Conservation (phyloP, 2,888 invertebrate species). For the Chalcis sispes region DNA sequence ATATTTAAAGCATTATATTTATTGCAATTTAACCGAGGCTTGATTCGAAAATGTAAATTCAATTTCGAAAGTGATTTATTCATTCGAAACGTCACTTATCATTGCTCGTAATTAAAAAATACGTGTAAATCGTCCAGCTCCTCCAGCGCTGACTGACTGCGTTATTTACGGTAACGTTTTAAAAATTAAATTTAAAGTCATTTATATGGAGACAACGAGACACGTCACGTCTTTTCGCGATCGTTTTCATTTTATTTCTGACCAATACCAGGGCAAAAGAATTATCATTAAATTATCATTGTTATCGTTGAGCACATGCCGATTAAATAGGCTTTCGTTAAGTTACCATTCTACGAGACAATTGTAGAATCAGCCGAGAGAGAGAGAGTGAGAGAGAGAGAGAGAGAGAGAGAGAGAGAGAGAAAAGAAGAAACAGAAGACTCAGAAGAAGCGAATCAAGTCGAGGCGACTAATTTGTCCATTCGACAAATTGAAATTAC, state of each 20-base stretch:
- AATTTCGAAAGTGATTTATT: constrained; percentile 36
- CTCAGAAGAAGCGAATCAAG: constrained; percentile 45
- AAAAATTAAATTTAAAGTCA: constrained; percentile 47
- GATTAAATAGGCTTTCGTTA: constrained; percentile 45
- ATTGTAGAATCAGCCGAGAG: too few species aligned
- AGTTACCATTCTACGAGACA: constrained; percentile 47
- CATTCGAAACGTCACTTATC: constrained; percentile 23
- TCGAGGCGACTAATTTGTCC: constrained; percentile 64
- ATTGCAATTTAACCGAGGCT: constrained; percentile 13
- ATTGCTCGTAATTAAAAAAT: constrained; percentile 38
- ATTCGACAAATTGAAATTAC: constrained; percentile 68
- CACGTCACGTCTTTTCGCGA: background rate
- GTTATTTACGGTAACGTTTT: constrained; percentile 27
- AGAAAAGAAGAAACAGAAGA: constrained; percentile 43
- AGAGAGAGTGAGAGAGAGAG: too few species aligned
- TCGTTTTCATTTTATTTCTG: too few species aligned
- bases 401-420: too few species aligned
- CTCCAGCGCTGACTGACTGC: background rate
- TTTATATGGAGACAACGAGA: constrained; percentile 20
- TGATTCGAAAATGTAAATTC: constrained; percentile 11
- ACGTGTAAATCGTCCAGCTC: constrained; percentile 25
- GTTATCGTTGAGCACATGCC: constrained; percentile 22
- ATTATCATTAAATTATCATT: constrained; percentile 53
- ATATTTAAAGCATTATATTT: constrained; percentile 24
- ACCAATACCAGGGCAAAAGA: constrained; percentile 29